Percentiles rank a stretch among this genome's conserved stretches.
phyloP scores from a whole-genome alignment of 1,140 invertebrate genomes.

The Pseudomyrmex dendroicus region DNA sequence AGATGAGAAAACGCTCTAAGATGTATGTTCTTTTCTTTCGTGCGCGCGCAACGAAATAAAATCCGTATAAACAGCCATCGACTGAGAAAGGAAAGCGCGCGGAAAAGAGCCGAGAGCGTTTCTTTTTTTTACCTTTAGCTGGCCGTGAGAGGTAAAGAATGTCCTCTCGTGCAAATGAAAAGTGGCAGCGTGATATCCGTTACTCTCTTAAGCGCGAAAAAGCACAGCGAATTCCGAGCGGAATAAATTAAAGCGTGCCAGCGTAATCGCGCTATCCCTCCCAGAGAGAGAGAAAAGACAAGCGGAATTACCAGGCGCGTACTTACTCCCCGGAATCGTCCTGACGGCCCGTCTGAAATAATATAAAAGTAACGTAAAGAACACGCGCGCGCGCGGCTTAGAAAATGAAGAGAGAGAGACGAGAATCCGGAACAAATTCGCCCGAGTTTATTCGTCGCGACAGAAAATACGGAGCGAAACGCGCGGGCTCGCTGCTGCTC shows the following conservation, averaged over 20 bases:
- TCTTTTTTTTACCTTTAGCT: not conserved
- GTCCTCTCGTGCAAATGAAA: constrained; percentile 31
- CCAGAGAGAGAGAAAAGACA: constrained; percentile 1
- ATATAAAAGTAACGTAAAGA: constrained; percentile 35
- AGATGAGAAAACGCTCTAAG: not conserved
- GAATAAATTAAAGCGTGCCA: constrained; percentile 53
- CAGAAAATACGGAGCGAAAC: not conserved
- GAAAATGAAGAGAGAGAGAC: not conserved
- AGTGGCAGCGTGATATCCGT: constrained; percentile 42
- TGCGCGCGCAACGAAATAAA: constrained; percentile 26
- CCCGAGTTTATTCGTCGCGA: constrained; percentile 1
- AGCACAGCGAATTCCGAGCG: constrained; percentile 20
- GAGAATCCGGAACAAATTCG: not conserved
- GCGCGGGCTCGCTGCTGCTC: not conserved
- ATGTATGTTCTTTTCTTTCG: not conserved
- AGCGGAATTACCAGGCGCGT: constrained; percentile 28
- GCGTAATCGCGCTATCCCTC: constrained; percentile 11
- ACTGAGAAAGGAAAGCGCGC: constrained; percentile 1
- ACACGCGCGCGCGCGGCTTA: not conserved
- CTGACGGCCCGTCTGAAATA: constrained; percentile 26
- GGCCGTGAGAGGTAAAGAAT: not conserved
- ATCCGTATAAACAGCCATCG: constrained; percentile 29
- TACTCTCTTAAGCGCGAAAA: constrained; percentile 42
- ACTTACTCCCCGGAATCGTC: constrained; percentile 32
- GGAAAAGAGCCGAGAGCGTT: constrained; percentile 17